Evolutionary conservation across 2,888 invertebrate species (phyloP).

Genomic region (Carcina quercana): DNA sequence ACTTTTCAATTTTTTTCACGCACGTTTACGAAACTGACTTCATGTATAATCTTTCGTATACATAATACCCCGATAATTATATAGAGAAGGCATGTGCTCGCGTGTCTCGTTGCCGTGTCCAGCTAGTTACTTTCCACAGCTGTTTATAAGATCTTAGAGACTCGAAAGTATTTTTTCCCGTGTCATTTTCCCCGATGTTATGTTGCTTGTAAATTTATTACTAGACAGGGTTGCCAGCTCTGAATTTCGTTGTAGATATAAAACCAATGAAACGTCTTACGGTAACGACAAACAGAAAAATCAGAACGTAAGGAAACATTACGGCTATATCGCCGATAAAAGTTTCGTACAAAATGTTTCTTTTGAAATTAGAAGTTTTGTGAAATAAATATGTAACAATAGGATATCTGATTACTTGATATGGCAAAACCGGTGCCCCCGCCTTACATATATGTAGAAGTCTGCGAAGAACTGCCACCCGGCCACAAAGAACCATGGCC

Average conservation of each 20-base stretch:
- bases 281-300: no score
- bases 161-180: slow-evolving; percentile 14
- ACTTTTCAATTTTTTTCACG: slow-evolving; percentile 3
- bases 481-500: no score
- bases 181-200: slow-evolving; percentile 12
- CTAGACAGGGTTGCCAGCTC: slow-evolving; percentile 3
- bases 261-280: no score
- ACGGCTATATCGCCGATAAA: no score
- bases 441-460: no score
- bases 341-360: no score
- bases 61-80: slow-evolving; percentile 14
- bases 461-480: no score
- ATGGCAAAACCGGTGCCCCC: no score
- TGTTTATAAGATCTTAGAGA: slow-evolving; percentile 11
- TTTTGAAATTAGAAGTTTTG: no score
- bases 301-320: no score
- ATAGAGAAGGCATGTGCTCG: slow-evolving; percentile 7
- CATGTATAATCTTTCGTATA: slow-evolving; percentile 9
- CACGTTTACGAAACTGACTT: slow-evolving; percentile 5
- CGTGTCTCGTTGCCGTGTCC: slow-evolving; percentile 4
- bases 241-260: background rate
- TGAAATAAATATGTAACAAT: no score
- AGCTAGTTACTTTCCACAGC: slow-evolving; percentile 12
- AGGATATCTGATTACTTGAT: no score
- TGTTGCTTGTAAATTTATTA: slow-evolving; percentile 12